Evolutionary conservation across 1,140 invertebrate species (phyloP), one percentile per base, ranked within the genome.

Genomic region (Acromyrmex heyeri): DNA sequence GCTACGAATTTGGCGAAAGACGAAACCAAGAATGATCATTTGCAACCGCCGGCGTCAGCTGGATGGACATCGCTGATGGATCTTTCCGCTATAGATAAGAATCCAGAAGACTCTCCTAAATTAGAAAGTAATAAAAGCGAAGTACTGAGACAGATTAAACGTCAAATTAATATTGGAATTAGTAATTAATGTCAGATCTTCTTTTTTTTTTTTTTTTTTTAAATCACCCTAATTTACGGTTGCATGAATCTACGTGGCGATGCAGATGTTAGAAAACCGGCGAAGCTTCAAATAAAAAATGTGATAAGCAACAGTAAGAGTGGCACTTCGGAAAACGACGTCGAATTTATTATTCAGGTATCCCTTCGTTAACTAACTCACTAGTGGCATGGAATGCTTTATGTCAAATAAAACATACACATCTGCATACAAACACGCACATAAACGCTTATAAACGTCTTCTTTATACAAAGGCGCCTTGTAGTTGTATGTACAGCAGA

Each of bases 1-100:
- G 96, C 96, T 4, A 96, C 96, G 12, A 96, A 96, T 88, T 87
- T 96, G 24, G 91, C 94, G 1, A 96, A 95, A 69, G 93, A 94
- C 57, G 94, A 95, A 65, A 79, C 90, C 18, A 92, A 79, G 67
- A 64, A 16, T 24, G 87, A n/a, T 6, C 16, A 73, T 5, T 64
- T 85, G 21, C 6, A 81, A 5, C 38, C 67, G 5, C 14, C 16
- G 2, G 61, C 82, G 1, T 12, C 85, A 4, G 59, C 89, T 34
- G 89, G 86, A 16, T 90, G 89, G 89, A 90, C 89, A 27, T 90
- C 89, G 1, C 24, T 90, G n/a, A 90, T 90, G 88, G 89, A 90
- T 57, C 89, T 90, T 1, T 81, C 88, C 4, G 59, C 75, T 7
- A 90, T 90, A 72, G 89, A 90, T n/a, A 90, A 87, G 53, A 72